Evolutionary conservation across 2,888 invertebrate species (phyloP), one percentile per base, ranked within the genome.

Genomic region (Andrena chrysosceles): DNA sequence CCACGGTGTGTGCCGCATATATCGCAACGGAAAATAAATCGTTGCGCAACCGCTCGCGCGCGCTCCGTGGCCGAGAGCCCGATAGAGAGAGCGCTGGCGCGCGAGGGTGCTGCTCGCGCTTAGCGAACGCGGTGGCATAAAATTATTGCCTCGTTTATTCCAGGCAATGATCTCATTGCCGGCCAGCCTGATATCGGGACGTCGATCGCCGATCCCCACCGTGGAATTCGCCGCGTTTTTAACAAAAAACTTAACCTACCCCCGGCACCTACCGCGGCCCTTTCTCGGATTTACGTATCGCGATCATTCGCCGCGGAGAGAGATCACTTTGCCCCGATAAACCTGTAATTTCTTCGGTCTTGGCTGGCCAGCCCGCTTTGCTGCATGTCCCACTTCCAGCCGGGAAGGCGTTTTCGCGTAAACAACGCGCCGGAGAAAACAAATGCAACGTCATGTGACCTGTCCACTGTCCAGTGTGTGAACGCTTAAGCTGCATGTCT

Each of bases 131-230:
- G 82, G 86, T 89, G 89, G 91, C 89, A 92, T 91, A 90, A 93
- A 93, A 93, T 92, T 93, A 92, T 93, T 93, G 91, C 91, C 89
- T 92, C 91, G 91, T 91, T 91, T 93, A 93, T 93, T 93, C 89
- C 90, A 91, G 89, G 93, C 91, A 92, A 92, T 93, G 93, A 93
- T 93, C 93, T 93, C 93, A 93, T 93, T 93, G 93, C 90, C 87
- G 84, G 77, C 81, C 69, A 35, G 23, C 75, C 42, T 62, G 77
- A 82, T 89, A 85, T 84, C 88, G 78, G 68, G 74, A 77, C 89
- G 84, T 88, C 83, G 82, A 88, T 83, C 83, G 72, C 68, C 52
- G 77, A 63, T 68, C 31, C 49, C 56, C 72, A 29, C 62, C 42
- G 59, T 23, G 71, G 70, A 79, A 79, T 82, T 83, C 74, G 64